Percentiles rank a stretch among this genome's conserved stretches.
phyloP scores from a whole-genome alignment of 92 coral and sea anemone species.

The Epizoanthus rinbou region DNA sequence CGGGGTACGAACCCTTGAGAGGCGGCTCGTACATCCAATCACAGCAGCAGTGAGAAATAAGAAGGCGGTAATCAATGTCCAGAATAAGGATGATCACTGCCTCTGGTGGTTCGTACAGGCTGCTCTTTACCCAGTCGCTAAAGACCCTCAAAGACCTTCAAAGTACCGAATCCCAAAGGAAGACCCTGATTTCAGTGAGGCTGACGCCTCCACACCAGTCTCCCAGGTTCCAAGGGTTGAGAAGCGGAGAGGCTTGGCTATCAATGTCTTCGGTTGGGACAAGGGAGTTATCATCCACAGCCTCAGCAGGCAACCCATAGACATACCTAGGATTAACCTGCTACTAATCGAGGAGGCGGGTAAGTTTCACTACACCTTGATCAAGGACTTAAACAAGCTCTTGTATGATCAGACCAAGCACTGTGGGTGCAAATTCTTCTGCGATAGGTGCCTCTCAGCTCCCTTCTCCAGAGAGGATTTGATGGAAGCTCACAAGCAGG shows the following conservation, averaged over 20 bases:
- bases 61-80: constrained; percentile 42
- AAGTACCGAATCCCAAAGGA: constrained; percentile 1
- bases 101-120: constrained; percentile 34
- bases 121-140: constrained; percentile 1
- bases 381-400: background rate
- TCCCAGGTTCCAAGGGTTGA: constrained; percentile 1
- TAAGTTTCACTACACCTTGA: background rate
- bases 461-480: background rate
- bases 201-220: constrained; percentile 18
- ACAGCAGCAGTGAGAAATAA: constrained; percentile 20
- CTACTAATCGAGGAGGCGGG: constrained; percentile 12
- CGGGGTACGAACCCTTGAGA: background rate
- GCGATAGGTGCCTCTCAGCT: constrained; percentile 30
- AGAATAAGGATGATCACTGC: constrained; percentile 46
- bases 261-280: constrained; percentile 41
- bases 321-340: constrained; percentile 32
- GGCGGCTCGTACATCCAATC: constrained; percentile 26
- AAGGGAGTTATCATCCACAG: constrained; percentile 5
- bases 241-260: constrained; percentile 4
- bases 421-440: constrained; percentile 7
- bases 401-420: background rate
- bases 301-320: constrained; percentile 1
- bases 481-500: background rate
- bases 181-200: background rate
- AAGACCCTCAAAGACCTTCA: background rate